These are phyloP conservation scores for Dendroctonus ponderosae DNA, from an alignment of 1,140 invertebrate genomes.

Conservation along the genomic window DNA sequence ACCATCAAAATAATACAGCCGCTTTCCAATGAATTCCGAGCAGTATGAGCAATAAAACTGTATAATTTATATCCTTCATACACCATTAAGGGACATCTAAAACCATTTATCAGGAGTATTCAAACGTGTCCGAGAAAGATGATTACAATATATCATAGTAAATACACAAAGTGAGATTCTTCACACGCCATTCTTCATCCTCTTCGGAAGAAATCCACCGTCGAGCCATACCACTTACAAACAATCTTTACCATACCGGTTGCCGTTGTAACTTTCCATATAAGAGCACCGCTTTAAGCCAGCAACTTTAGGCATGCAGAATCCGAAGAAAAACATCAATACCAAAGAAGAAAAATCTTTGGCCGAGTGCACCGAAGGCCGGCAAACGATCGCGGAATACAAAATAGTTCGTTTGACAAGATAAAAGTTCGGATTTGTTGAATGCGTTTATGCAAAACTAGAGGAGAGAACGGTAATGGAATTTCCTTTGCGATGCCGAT, in stretches of 20 bases:
- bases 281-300: constrained; percentile 4
- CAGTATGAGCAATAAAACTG: no score
- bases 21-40: no score
- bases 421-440: constrained; percentile 24
- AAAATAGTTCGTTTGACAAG: constrained; percentile 26
- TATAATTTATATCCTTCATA: no score
- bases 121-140: not conserved
- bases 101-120: no score
- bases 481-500: constrained; percentile 21
- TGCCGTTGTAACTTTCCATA: constrained; percentile 14
- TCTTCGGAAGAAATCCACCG: not conserved
- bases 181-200: constrained; percentile 16
- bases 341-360: constrained; percentile 22
- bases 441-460: constrained; percentile 31
- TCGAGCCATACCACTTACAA: constrained; percentile 6
- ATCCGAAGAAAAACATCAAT: constrained; percentile 25
- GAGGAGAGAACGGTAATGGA: constrained; percentile 23
- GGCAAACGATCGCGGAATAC: constrained; percentile 19
- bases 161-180: constrained; percentile 6
- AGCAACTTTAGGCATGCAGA: constrained; percentile 10
- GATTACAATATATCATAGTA: not conserved
- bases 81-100: no score
- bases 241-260: constrained; percentile 5
- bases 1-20: no score
- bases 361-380: constrained; percentile 10